Percentiles rank a stretch among this genome's conserved stretches.
phyloP scores from a whole-genome alignment of 92 coral and sea anemone species.

The Palythoa caribaeorum region DNA sequence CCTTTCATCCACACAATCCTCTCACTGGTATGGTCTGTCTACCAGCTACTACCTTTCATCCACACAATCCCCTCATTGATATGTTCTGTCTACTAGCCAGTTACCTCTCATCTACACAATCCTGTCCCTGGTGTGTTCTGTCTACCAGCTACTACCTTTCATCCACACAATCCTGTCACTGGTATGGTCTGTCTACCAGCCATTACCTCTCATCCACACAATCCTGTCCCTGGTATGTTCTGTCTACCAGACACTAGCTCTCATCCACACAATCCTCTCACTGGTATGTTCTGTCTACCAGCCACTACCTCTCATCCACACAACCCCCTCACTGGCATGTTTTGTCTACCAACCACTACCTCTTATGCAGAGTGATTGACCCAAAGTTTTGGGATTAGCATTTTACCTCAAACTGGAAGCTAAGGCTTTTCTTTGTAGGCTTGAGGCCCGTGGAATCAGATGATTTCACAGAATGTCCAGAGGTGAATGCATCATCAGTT shows the following conservation, averaged over 20 bases:
- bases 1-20: too few species aligned
- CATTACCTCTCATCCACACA: neutral
- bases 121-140: too few species aligned
- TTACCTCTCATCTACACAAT: too few species aligned
- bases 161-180: too few species aligned
- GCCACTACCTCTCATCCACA: neutral
- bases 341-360: neutral
- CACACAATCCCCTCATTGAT: too few species aligned
- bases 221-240: neutral
- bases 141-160: too few species aligned
- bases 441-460: conserved; percentile 27
- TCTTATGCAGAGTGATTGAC: neutral
- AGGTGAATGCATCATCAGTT: conserved; percentile 28
- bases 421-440: conserved; percentile 48
- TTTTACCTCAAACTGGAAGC: conserved; percentile 54
- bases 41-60: too few species aligned
- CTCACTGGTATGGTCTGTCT: too few species aligned
- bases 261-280: neutral
- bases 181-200: too few species aligned
- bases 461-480: conserved; percentile 12
- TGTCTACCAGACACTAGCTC: neutral
- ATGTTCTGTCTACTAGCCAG: too few species aligned
- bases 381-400: neutral
- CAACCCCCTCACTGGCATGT: neutral
- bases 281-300: neutral